Base-by-base conservation (phyloP, 2,113 vertebrate genomes). In the Marcusenius ussheri region DNA sequence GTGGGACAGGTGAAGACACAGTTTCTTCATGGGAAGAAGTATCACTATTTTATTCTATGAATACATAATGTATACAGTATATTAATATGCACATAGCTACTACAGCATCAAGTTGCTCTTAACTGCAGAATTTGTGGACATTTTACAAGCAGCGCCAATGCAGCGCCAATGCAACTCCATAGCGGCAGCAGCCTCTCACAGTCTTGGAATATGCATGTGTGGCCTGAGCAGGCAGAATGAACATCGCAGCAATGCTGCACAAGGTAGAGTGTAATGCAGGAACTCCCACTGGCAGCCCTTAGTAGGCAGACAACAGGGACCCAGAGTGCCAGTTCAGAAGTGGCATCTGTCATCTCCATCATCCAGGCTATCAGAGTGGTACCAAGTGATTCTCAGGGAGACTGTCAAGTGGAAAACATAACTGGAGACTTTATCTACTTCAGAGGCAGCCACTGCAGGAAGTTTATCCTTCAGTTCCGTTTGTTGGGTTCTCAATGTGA, bases 391-490 rank as follows among this genome's bases (percentile, higher is more conserved):
- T 70, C 24, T 88, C 47, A 80, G n/a, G 50, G 10, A 39, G 13
- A 58, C 13, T 62, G 53, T 31, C 31, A 58, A 53, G 31, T 58
- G 51, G 87, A 45, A 49, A 58, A 45, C 51, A 66, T 27, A 88
- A 45, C 53, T 27, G 21, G 51, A 46, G 35, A 42, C 53, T 46
- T 13, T 56, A 45, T 19, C 17, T 24, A 46, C 87, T 62, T 88
- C 39, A 62, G 53, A 88, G 87, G 87, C 87, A n/a, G 74, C 35
- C 74, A 80, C 83, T 24, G 83, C 83, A n/a, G 19, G 83, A 84
- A 5, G 42, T 84, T 46, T 84, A 46, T 47, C 21, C 51, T 58
- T 51, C 7, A 17, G n/a, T 51, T 51, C 5, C 21, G 5, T 49
- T 24, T 74, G 27, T 31, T 46, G 17, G 77, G 62, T 49, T 31